Evolutionary conservation across 2,797 vertebrate genomes (phyloP).

Genomic region (Malurus leucopterus): DNA sequence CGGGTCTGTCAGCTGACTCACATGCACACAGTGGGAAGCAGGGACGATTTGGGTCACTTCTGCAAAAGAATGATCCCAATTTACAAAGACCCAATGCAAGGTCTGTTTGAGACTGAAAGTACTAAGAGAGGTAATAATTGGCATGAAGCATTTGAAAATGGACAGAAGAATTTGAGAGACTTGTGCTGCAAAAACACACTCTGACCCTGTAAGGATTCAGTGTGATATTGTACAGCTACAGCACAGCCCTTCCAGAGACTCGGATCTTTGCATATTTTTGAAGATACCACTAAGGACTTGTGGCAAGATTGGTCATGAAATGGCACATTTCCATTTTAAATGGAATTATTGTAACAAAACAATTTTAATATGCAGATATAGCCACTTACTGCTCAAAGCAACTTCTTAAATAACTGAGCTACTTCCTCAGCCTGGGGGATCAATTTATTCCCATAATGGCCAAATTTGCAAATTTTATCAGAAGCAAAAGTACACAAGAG

Average conservation of each 20-base stretch:
- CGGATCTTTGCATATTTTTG: neutral
- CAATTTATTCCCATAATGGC: neutral
- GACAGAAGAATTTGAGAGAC: neutral
- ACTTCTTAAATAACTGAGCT: slow-evolving; percentile 13
- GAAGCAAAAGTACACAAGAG: neutral
- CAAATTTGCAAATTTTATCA: neutral
- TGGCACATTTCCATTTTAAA: slow-evolving; percentile 23
- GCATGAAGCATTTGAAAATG: neutral
- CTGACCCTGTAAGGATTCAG: neutral
- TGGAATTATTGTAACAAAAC: neutral
- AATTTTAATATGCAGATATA: neutral
- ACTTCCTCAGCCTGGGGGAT: neutral
- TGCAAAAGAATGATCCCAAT: neutral
- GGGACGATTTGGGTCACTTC: neutral
- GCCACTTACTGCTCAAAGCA: slow-evolving; percentile 17
- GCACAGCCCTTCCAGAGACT: neutral
- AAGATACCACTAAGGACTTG: neutral
- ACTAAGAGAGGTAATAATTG: neutral
- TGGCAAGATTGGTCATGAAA: neutral
- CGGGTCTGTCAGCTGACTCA: neutral
- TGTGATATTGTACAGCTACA: neutral
- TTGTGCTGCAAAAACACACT: neutral
- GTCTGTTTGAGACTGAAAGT: neutral
- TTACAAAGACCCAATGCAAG: neutral
- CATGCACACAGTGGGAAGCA: neutral